A percentile compares a stretch with the other conserved stretches of the same genome.
Evolutionary conservation across 1,140 invertebrate genomes (phyloP).

Genomic region (Lutraria rhynchaena): DNA sequence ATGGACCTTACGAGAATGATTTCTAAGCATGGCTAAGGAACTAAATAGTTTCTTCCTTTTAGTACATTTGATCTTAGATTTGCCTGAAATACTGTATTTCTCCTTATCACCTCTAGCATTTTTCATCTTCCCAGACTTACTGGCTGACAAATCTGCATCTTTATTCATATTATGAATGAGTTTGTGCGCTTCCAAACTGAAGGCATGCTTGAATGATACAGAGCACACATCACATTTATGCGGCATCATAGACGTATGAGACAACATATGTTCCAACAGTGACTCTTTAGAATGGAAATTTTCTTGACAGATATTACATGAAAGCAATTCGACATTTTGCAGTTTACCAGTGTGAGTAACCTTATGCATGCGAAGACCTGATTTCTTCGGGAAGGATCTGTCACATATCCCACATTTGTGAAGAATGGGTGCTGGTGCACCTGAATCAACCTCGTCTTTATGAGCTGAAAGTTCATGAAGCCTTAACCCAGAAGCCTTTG

Average conservation of each 20-base stretch:
- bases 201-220: conserved; percentile 26
- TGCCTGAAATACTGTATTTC: background rate
- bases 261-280: conserved; percentile 39
- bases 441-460: background rate
- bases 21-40: background rate
- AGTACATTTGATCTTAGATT: conserved; percentile 2
- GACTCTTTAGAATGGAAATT: conserved; percentile 20
- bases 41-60: conserved; percentile 27
- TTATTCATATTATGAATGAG: conserved; percentile 11
- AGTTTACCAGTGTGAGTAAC: too few relatives aligned
- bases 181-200: conserved; percentile 25
- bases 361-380: conserved; percentile 14
- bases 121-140: background rate
- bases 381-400: conserved; percentile 13
- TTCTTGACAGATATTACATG: conserved; percentile 36
- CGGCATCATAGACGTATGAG: conserved; percentile 38
- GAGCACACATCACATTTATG: conserved; percentile 19
- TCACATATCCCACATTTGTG: conserved; percentile 18
- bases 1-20: conserved; percentile 13
- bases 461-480: conserved; percentile 12
- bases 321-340: background rate
- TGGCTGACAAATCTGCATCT: background rate
- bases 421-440: too few relatives aligned
- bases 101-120: background rate
- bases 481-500: background rate